Conservation (phyloP, 2,113 vertebrate species). For the human (Homo sapiens) region GRCh38 chr20:21158001-21158500, state of each 20-base stretch:
- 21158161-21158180: neutral
- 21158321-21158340: neutral
- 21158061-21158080: neutral
- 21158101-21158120: neutral
- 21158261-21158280: neutral
- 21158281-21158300: neutral
- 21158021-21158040: too few species aligned
- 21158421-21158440: neutral
- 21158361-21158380: neutral
- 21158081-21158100: neutral
- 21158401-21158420: neutral
- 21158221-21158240: neutral
- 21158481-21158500: neutral
- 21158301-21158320: neutral
- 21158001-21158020: neutral
- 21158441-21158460: neutral
- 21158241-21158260: neutral
- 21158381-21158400: neutral
- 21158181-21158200: neutral
- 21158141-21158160: neutral
- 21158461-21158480: neutral
- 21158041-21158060: neutral
- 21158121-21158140: neutral
- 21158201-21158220: neutral
- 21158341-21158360: neutral